Evolutionary conservation across 2,888 invertebrate species (phyloP).

Genomic region (Netelia melanura): DNA sequence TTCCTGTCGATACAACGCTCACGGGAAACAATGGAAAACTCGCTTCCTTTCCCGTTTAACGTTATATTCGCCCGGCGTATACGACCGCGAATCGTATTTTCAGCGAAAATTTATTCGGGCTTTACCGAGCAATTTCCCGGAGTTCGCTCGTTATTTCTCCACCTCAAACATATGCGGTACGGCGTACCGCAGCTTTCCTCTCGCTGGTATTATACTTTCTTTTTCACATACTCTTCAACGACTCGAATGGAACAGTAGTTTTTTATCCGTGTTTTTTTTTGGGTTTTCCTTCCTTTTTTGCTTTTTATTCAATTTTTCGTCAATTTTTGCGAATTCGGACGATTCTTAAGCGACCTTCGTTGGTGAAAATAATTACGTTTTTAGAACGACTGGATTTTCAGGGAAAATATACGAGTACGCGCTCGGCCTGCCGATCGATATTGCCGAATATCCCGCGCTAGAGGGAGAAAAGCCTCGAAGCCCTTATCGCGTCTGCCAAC

Average conservation of each 20-base stretch:
- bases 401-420: conserved; percentile 47
- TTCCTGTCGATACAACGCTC: conserved; percentile 6
- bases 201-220: conserved; percentile 23
- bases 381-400: conserved; percentile 13
- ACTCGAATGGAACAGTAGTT: background rate
- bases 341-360: background rate
- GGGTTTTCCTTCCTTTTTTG: background rate
- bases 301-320: conserved; percentile 12
- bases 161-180: conserved; percentile 27
- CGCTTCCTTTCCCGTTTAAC: conserved; percentile 20
- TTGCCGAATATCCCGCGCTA: conserved; percentile 52
- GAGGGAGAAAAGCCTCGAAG: conserved; percentile 54
- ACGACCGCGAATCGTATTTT: conserved; percentile 6
- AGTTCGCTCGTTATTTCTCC: conserved; percentile 56
- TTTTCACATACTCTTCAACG: conserved; percentile 15
- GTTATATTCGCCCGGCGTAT: conserved; percentile 12
- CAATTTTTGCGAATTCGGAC: background rate
- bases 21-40: conserved; percentile 39
- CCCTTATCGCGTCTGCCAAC: conserved; percentile 54
- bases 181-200: conserved; percentile 28
- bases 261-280: conserved; percentile 8
- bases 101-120: conserved; percentile 47
- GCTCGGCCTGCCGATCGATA: conserved; percentile 52
- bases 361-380: conserved; percentile 36
- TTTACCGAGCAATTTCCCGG: conserved; percentile 54